A percentile compares a stretch with the other conserved stretches of the same genome.
These are phyloP conservation scores for Lapara coniferarum DNA, from an alignment of 2,888 invertebrate species.

Conservation along the genomic window DNA sequence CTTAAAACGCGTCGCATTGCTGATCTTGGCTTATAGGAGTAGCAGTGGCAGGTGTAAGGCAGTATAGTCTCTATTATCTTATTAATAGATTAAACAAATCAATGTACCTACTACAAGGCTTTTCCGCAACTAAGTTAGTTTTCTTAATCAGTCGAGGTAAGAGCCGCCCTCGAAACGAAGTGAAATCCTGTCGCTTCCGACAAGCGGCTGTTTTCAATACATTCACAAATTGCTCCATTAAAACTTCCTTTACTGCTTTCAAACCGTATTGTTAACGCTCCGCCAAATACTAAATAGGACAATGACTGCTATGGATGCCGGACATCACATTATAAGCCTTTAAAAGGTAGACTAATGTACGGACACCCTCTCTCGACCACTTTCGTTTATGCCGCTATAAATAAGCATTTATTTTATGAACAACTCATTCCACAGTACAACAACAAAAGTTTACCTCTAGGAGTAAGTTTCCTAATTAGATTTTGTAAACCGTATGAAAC, in stretches of 20 bases:
- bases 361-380: background rate
- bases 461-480: slow-evolving; percentile 17
- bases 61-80: too few species aligned
- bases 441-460: background rate
- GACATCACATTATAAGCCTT: slow-evolving; percentile 34
- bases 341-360: slow-evolving; percentile 9
- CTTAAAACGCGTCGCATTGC: too few species aligned
- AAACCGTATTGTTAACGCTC: slow-evolving; percentile 59
- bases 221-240: slow-evolving; percentile 72
- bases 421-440: background rate
- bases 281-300: slow-evolving; percentile 51
- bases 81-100: background rate
- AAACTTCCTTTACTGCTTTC: slow-evolving; percentile 66
- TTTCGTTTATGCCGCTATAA: slow-evolving; percentile 6
- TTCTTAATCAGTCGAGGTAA: slow-evolving; percentile 54
- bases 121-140: slow-evolving; percentile 41
- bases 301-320: slow-evolving; percentile 46
- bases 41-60: too few species aligned
- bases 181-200: slow-evolving; percentile 47
- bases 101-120: slow-evolving; percentile 31
- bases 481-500: slow-evolving; percentile 5
- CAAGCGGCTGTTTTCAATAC: slow-evolving; percentile 65
- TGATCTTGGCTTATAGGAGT: too few species aligned
- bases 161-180: slow-evolving; percentile 36
- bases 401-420: slow-evolving; percentile 3